phyloP scores from a whole-genome alignment of 2,797 vertebrate species.

The Trachops cirrhosus region DNA sequence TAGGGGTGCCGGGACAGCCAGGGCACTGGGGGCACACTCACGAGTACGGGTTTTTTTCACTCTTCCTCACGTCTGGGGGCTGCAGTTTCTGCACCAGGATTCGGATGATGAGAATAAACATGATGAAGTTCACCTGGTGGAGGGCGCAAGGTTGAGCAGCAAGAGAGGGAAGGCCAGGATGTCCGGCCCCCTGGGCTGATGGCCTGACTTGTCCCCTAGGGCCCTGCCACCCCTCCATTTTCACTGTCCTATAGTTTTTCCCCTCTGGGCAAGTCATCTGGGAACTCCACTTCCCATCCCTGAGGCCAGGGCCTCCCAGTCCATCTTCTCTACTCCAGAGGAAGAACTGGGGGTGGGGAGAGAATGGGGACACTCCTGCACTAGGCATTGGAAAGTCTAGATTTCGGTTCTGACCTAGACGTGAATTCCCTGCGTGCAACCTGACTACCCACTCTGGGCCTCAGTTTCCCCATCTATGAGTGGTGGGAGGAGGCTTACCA shows the following conservation, averaged over 20 bases:
- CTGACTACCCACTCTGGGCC: background rate
- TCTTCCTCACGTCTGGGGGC: conserved; percentile 93
- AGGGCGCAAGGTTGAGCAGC: background rate
- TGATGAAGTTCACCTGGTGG: conserved; percentile 92
- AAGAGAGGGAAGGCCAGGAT: background rate
- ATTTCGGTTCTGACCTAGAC: background rate
- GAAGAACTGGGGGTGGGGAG: background rate
- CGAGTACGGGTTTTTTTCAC: conserved; percentile 94
- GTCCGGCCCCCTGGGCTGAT: background rate
- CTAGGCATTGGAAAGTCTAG: background rate
- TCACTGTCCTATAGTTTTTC: background rate
- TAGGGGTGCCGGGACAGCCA: background rate
- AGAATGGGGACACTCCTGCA: rapidly evolving
- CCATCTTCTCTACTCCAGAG: background rate
- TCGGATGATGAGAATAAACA: conserved; percentile 96
- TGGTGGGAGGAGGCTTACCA: conserved; percentile 85
- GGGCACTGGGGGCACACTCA: conserved; percentile 81
- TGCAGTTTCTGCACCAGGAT: conserved; percentile 97
- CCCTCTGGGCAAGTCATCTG: background rate
- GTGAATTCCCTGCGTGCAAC: background rate
- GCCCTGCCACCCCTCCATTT: background rate
- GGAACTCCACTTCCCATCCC: background rate
- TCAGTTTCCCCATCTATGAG: background rate
- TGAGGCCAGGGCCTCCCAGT: background rate
- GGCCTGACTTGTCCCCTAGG: background rate